Conservation (phyloP, 2,888 invertebrate species). For the Pherbina coryleti region DNA sequence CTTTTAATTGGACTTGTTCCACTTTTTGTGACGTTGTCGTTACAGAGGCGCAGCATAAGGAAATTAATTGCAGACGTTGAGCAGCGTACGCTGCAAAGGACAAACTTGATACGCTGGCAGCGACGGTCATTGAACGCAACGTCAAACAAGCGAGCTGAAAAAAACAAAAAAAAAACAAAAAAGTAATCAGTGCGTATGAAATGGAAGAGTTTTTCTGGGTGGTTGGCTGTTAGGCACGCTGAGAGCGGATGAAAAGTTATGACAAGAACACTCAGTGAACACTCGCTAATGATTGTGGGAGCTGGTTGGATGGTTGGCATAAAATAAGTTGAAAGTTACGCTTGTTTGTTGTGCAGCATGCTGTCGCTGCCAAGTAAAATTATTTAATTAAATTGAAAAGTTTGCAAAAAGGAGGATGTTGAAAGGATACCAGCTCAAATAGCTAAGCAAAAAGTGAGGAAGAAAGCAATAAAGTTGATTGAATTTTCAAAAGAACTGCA, state of each 20-base stretch:
- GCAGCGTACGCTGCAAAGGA: not conserved
- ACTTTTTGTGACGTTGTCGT: conserved; percentile 12
- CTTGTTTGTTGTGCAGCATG: too few relatives aligned
- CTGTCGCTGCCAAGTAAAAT: not conserved
- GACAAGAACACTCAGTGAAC: not conserved
- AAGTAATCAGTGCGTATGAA: not conserved
- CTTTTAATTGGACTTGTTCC: conserved; percentile 30
- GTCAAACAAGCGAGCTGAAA: not conserved
- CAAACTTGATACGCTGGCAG: not conserved
- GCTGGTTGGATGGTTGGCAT: not conserved
- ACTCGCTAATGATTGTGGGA: not conserved
- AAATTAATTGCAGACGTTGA: conserved; percentile 7
- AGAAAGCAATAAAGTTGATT: too few relatives aligned
- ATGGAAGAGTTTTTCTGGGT: not conserved
- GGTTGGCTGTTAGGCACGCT: not conserved
- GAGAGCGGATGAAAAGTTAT: not conserved
- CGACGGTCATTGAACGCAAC: conserved; percentile 12
- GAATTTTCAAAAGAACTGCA: too few relatives aligned
- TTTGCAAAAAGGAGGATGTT: not conserved
- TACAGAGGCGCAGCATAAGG: not conserved
- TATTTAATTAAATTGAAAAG: conserved; percentile 14
- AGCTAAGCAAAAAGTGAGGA: too few relatives aligned
- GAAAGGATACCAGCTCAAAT: not conserved
- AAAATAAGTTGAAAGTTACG: too few relatives aligned
- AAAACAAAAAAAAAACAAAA: not conserved